phyloP scores from a whole-genome alignment of 2,888 invertebrate genomes.

The Mythimna impura region DNA sequence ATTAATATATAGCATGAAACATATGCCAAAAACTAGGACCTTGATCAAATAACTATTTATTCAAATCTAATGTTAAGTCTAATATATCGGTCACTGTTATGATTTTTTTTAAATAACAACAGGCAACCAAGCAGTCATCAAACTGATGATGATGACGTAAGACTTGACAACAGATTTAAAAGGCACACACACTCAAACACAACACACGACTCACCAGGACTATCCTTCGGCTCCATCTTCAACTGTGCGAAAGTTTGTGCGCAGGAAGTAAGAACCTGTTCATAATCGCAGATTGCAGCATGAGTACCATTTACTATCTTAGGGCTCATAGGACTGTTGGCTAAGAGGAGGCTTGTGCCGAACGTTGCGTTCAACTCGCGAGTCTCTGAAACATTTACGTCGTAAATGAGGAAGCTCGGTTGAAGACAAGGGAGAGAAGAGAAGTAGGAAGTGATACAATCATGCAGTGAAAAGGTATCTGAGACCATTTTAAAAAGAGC shows the following conservation, averaged over 20 bases:
- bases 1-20: not conserved
- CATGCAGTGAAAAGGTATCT: constrained; percentile 1
- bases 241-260: constrained; percentile 93
- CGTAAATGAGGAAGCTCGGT: not conserved
- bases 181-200: not conserved
- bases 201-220: constrained; percentile 92
- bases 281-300: constrained; percentile 96
- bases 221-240: constrained; percentile 93
- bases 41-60: not conserved
- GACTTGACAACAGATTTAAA: no score
- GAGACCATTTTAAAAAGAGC: not conserved
- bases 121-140: no score
- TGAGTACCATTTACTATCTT: constrained; percentile 98
- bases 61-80: not conserved
- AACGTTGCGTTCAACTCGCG: constrained; percentile 96
- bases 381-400: constrained; percentile 91
- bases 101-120: no score
- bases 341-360: constrained; percentile 97
- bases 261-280: constrained; percentile 93
- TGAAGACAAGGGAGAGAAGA: not conserved
- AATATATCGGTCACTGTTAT: no score
- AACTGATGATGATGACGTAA: no score
- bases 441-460: not conserved
- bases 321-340: constrained; percentile 99
- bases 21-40: not conserved